Evolutionary conservation across 1,140 invertebrate genomes (phyloP), one percentile per base, ranked within the genome.

Genomic region (Cherax quadricarinatus): DNA sequence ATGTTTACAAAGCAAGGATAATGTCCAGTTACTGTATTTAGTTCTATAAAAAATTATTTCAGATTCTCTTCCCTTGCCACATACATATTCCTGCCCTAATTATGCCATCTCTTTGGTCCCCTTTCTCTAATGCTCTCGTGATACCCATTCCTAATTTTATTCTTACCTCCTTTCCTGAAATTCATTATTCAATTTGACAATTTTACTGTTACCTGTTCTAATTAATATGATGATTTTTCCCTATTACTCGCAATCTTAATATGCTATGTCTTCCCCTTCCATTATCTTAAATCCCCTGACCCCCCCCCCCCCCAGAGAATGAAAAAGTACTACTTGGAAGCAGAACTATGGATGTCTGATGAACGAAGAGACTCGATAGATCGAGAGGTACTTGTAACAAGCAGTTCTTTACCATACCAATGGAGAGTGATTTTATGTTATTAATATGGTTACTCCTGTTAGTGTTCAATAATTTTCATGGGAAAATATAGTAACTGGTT

Each of bases 321-420:
- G 86, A 81, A n/a, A 79, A 88, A 88, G 49, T 88, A 88, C 86
- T 88, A 88, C 86, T 60, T 88, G 86, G 86, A 88, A 21, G 86
- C 86, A n/a, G 86, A 88, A 62, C 86, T 88, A 41, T 88, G 86
- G 86, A 79, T 88, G 53, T 88, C 86, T 30, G 86, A 88, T 80
- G 86, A 88, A n/a, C 53, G 75, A 57, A 88, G 86, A 88, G 86
- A 88, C 86, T 88, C 86, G 16, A 60, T 88, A 80, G 86, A 88
- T 30, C 86, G 66, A 48, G 86, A 88, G 86, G 86, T 88, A 88
- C 60, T 88, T 51, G 73, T 80, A 53, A 51, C n/a, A 30, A 49
- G 49, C 14, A 83, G 81, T 57, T 66, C 21, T 66, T 60, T 6
- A 10, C 80, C 81, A 60, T 83, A 51, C n/a, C 57, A 60, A 9